Percentiles rank a stretch among this genome's conserved stretches.
phyloP scores from a whole-genome alignment of 2,888 invertebrate species.

The Drosophila nigritarsus region DNA sequence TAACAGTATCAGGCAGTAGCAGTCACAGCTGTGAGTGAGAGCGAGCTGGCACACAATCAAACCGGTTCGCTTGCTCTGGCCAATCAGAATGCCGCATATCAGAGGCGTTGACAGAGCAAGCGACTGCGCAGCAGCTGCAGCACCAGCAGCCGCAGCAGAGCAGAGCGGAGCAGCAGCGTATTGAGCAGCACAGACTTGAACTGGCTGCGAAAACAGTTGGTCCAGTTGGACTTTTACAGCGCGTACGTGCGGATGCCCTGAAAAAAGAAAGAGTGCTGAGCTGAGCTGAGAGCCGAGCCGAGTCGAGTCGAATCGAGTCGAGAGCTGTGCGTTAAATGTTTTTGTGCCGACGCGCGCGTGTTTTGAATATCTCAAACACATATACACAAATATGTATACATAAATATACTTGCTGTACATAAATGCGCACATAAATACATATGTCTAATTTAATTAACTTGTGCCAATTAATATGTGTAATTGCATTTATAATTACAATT shows the following conservation, averaged over 20 bases:
- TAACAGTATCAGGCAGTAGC: conserved; percentile 13
- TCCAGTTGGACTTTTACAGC: conserved; percentile 81
- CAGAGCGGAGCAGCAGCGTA: conserved; percentile 24
- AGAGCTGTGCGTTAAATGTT: conserved; percentile 36
- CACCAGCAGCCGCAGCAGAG: conserved; percentile 18
- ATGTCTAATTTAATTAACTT: conserved; percentile 51
- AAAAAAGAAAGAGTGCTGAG: conserved; percentile 20
- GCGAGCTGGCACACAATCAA: conserved; percentile 42
- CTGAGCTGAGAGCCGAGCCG: conserved; percentile 32
- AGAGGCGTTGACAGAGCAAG: conserved; percentile 67
- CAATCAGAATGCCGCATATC: conserved; percentile 48
- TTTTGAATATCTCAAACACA: conserved; percentile 20
- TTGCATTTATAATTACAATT: conserved; percentile 36
- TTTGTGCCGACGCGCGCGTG: conserved; percentile 51
- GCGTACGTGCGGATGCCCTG: conserved; percentile 80
- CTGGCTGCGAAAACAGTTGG: conserved; percentile 54
- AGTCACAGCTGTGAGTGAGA: conserved; percentile 17
- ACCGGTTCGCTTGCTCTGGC: conserved; percentile 57
- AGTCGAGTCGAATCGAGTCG: conserved; percentile 5
- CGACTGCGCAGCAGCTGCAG: conserved; percentile 58
- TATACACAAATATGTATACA: background rate
- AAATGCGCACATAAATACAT: conserved; percentile 4
- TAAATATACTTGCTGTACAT: conserved; percentile 22
- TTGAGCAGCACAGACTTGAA: conserved; percentile 33
- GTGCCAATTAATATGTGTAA: conserved; percentile 48